Evolutionary conservation across 2,888 invertebrate species (phyloP).

Genomic region (Pristionchus japonicus): DNA sequence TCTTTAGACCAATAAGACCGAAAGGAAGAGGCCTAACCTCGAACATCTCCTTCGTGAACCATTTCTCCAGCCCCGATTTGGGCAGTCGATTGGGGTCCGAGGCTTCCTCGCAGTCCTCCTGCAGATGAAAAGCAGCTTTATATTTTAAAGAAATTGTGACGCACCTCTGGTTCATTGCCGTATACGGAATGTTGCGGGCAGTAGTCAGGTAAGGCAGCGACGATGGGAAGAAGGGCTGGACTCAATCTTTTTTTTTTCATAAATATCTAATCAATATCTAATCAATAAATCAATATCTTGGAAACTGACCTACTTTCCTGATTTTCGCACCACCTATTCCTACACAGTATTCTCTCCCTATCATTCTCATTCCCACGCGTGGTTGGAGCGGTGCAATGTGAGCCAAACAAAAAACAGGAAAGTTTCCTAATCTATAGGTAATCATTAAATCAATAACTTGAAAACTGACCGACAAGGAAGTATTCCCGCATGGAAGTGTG

Average conservation of each 20-base stretch:
- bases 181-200: conserved; percentile 53
- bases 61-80: conserved; percentile 63
- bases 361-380: too few relatives aligned
- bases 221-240: not conserved
- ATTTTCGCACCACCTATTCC: too few relatives aligned
- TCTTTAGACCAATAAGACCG: too few relatives aligned
- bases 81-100: conserved; percentile 66
- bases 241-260: too few relatives aligned
- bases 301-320: too few relatives aligned
- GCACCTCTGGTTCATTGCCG: conserved; percentile 50
- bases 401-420: too few relatives aligned
- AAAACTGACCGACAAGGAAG: conserved; percentile 1
- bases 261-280: too few relatives aligned
- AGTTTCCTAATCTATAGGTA: not conserved
- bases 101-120: conserved; percentile 53
- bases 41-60: conserved; percentile 71
- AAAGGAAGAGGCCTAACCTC: conserved; percentile 49
- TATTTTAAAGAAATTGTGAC: too few relatives aligned
- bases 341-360: too few relatives aligned
- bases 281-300: too few relatives aligned
- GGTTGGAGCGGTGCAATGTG: too few relatives aligned
- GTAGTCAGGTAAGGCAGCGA: conserved; percentile 51
- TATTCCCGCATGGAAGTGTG: not conserved
- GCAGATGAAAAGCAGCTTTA: not conserved
- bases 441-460: not conserved